Percentiles rank a stretch among this genome's conserved stretches.
phyloP scores from a whole-genome alignment of 2,797 vertebrate species.

The Typhlichthys eigenmanni region DNA sequence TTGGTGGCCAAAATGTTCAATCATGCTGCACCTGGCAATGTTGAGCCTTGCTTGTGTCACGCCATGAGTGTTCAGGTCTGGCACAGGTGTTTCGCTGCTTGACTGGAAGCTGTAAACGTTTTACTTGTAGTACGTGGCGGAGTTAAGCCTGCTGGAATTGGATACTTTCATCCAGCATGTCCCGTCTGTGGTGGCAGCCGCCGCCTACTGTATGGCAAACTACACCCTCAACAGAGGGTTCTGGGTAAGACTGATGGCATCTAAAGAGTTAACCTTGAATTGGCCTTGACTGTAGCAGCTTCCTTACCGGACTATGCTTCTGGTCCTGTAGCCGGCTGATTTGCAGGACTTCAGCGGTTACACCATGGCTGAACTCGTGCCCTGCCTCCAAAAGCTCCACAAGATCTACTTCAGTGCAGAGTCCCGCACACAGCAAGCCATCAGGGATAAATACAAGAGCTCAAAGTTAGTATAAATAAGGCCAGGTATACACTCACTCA shows the following conservation, averaged over 20 bases:
- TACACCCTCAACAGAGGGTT: constrained; percentile 83
- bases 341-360: constrained; percentile 87
- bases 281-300: background rate
- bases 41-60: too few relatives aligned
- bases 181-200: constrained; percentile 88
- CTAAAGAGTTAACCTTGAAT: background rate
- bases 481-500: too few relatives aligned
- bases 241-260: constrained; percentile 81
- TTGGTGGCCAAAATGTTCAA: too few relatives aligned
- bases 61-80: too few relatives aligned
- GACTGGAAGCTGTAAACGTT: background rate
- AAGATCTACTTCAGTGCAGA: constrained; percentile 75
- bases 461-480: constrained; percentile 76
- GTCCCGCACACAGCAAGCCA: constrained; percentile 81
- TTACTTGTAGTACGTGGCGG: constrained; percentile 85
- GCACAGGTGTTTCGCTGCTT: too few relatives aligned
- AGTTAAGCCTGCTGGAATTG: constrained; percentile 87
- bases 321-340: constrained; percentile 78
- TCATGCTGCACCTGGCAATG: too few relatives aligned
- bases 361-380: constrained; percentile 79
- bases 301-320: constrained; percentile 4
- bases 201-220: constrained; percentile 87
- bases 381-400: constrained; percentile 86
- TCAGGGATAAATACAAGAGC: constrained; percentile 86
- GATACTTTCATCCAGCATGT: constrained; percentile 85